Evolutionary conservation across 1,140 invertebrate genomes (phyloP), one percentile per base, ranked within the genome.

Genomic region (Drosophila albomicans): DNA sequence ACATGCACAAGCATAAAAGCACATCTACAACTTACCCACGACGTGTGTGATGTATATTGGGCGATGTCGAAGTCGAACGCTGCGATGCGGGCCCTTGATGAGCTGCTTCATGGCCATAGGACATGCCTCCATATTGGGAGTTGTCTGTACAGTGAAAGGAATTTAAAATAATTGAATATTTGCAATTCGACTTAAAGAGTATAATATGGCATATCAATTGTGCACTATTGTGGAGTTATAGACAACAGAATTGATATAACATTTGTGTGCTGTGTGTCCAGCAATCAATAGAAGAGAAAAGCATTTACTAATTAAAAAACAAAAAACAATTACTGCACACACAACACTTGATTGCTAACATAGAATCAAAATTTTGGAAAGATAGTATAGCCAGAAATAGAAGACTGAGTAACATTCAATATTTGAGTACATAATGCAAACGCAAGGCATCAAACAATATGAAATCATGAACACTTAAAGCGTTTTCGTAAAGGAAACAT

Each of bases 381-480:
- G 62, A 80, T 62, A 84, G 61, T 58, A 76, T 56, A 89, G 85
- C 75, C 75, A 70, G 61, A 76, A 76, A 8, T 70, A 68, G 48
- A 75, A 76, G 75, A 74, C 71, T 25, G 41, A 71, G 56, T 45
- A 65, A 84, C 63, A 80, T 84, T 81, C 51, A 89, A 68, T 75
- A 75, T 51, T 75, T 58, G 77, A 73, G 57, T 75, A 76, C 35
- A 61, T 69, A 79, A 89, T 89, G 85, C 81, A 89, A 84, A 88
- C 70, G 71, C 64, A 58, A 76, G 81, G 69, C 85, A 81, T 86
- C 74, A 81, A 84, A 89, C 58, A 81, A 72, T 52, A 85, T 85
- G 85, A 79, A 72, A 61, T 85, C 59, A 73, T 86, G 81, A 81
- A 89, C 85, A 89, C 68, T 79, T 72, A 89, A 89, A 89, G 85